Conservation (phyloP, 2,113 vertebrate species). For the Orthonyx spaldingii region DNA sequence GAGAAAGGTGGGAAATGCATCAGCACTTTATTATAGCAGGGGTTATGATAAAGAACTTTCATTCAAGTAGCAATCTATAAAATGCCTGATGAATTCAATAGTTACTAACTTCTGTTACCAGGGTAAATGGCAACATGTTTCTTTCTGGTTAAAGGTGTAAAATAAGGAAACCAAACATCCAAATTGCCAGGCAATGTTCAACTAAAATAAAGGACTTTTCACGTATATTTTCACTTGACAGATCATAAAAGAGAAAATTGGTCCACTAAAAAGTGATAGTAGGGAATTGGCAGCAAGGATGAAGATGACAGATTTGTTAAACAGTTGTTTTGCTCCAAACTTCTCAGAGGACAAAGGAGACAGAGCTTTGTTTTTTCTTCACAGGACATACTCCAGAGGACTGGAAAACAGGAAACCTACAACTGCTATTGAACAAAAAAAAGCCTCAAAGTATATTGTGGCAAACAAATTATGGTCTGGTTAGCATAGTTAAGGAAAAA, state of each 20-base stretch:
- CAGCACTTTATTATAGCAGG: neutral
- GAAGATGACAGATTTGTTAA: constrained; percentile 52
- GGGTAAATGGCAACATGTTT: neutral
- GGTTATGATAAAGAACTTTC: neutral
- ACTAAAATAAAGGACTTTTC: constrained; percentile 38
- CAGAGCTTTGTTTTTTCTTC: constrained; percentile 1
- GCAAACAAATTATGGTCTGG: neutral
- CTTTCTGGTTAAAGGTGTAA: constrained; percentile 38
- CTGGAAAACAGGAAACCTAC: neutral
- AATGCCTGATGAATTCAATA: neutral
- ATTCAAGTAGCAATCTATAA: neutral
- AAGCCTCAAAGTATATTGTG: neutral
- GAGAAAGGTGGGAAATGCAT: neutral
- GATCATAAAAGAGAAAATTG: constrained; percentile 71
- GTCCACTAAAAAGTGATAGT: constrained; percentile 62
- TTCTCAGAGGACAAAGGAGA: constrained; percentile 50
- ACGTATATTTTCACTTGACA: constrained; percentile 55
- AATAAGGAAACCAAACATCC: neutral
- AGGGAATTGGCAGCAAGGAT: constrained; percentile 24
- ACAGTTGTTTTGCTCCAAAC: constrained; percentile 24
- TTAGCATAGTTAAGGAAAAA: neutral
- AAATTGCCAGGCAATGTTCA: constrained; percentile 11
- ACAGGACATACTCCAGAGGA: neutral
- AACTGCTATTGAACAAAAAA: neutral
- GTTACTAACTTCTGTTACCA: neutral